Evolutionary conservation across 2,888 invertebrate genomes (phyloP).

Genomic region (Stegana nigrithorax): DNA sequence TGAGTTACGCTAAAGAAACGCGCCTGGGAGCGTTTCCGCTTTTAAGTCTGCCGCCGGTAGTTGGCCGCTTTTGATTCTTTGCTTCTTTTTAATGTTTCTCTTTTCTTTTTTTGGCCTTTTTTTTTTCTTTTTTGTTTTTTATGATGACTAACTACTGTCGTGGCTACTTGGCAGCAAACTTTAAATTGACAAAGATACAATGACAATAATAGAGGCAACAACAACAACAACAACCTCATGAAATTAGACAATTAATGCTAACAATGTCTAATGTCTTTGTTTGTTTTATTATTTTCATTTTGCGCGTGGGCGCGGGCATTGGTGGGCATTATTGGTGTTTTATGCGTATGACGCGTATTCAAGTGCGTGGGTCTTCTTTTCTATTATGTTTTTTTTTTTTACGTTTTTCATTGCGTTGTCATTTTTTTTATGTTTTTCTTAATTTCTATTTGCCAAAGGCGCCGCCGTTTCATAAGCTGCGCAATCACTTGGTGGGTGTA

Average conservation of each 20-base stretch:
- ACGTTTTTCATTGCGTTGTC: neutral
- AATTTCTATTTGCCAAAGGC: neutral
- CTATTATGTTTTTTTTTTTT: neutral
- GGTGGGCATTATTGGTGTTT: neutral
- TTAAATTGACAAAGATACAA: neutral
- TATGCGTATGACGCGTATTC: neutral
- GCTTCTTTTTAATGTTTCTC: neutral
- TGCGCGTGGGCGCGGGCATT: neutral
- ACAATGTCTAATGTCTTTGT: slow-evolving; percentile 35
- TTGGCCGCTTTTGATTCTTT: neutral
- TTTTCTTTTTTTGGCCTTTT: neutral
- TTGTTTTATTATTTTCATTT: neutral
- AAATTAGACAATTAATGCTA: slow-evolving; percentile 58
- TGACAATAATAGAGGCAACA: neutral
- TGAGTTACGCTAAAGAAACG: neutral
- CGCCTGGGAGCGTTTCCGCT: neutral
- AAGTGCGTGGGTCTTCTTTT: no score
- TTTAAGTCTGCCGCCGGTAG: slow-evolving; percentile 5
- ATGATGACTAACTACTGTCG: slow-evolving; percentile 3
- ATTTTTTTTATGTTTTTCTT: neutral
- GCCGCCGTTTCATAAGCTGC: no score
- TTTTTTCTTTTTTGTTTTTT: neutral
- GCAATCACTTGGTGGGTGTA: no score
- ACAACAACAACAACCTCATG: slow-evolving; percentile 42
- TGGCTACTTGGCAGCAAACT: neutral